Conservation (phyloP, 1,140 invertebrate species). For the Drosophila simulans region DNA sequence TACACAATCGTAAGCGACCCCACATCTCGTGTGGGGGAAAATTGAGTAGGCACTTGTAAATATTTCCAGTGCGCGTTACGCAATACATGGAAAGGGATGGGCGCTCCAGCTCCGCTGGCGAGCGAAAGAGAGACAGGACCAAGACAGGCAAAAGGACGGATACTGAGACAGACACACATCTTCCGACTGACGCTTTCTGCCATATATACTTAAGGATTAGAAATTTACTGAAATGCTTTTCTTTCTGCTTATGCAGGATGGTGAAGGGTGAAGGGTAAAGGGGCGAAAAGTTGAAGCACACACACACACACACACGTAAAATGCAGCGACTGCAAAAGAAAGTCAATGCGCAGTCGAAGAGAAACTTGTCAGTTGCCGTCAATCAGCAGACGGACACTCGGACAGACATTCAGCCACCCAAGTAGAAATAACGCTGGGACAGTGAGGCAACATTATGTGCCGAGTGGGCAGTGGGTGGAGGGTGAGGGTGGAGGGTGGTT, state of each 20-base stretch:
- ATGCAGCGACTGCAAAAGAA: slow-evolving; percentile 80
- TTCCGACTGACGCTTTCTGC: slow-evolving; percentile 71
- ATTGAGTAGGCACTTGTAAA: no score
- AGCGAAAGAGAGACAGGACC: slow-evolving; percentile 12
- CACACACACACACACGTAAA: slow-evolving; percentile 80
- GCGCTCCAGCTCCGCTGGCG: no score
- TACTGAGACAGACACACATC: slow-evolving; percentile 52
- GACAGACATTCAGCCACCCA: slow-evolving; percentile 67
- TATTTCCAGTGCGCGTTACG: slow-evolving; percentile 34
- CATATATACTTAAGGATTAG: slow-evolving; percentile 83
- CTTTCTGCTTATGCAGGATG: slow-evolving; percentile 51
- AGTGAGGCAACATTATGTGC: slow-evolving; percentile 48
- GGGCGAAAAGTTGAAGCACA: slow-evolving; percentile 65
- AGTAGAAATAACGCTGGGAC: slow-evolving; percentile 75
- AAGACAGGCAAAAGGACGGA: slow-evolving; percentile 22
- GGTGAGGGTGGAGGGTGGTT: slow-evolving; percentile 24
- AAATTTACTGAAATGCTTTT: slow-evolving; percentile 81
- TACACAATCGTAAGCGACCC: background rate
- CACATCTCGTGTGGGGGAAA: no score
- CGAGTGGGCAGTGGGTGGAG: background rate
- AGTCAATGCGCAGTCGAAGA: slow-evolving; percentile 81
- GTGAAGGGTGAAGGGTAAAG: background rate
- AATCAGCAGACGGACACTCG: slow-evolving; percentile 57
- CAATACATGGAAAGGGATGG: slow-evolving; percentile 14
- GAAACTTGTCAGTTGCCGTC: slow-evolving; percentile 82